Percentiles rank a stretch among this genome's conserved stretches.
These are phyloP conservation scores for Pachyseris speciosa DNA, from an alignment of 64 coral and sea anemone species.

Conservation along the genomic window DNA sequence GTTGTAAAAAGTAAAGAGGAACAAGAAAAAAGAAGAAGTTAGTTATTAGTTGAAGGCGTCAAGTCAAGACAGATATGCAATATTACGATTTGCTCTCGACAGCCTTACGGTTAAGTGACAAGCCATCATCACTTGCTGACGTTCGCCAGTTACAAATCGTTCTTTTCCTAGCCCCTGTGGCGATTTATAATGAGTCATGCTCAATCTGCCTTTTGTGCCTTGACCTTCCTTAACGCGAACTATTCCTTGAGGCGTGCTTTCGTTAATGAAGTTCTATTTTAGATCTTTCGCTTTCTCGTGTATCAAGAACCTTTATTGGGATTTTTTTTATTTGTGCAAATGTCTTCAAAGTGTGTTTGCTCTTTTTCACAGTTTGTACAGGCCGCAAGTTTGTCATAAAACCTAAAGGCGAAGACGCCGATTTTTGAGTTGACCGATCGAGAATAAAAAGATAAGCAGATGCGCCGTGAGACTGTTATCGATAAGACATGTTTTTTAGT, in stretches of 20 bases:
- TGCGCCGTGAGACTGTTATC: background rate
- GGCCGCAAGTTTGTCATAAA: background rate
- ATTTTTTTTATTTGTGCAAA: background rate
- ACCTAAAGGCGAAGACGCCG: too few relatives aligned
- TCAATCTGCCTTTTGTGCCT: background rate
- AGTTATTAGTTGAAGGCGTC: background rate
- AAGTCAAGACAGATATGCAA: background rate
- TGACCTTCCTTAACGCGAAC: background rate
- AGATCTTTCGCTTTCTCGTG: background rate
- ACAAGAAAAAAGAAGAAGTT: too few relatives aligned
- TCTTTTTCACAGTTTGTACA: background rate
- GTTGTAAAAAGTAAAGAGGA: background rate
- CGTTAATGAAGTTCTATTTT: background rate
- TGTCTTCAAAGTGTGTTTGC: background rate
- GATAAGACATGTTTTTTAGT: background rate
- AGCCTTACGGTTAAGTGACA: too few relatives aligned
- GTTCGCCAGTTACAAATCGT: background rate
- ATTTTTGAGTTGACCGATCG: background rate
- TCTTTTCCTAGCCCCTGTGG: background rate
- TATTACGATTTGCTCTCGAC: background rate
- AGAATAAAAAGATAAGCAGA: background rate
- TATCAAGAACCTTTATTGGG: background rate
- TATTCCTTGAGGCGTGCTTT: too few relatives aligned
- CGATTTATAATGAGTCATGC: background rate
- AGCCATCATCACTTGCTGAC: constrained; percentile 22